Conservation (phyloP, 2,888 invertebrate genomes). For the Alentia gelatinosa region DNA sequence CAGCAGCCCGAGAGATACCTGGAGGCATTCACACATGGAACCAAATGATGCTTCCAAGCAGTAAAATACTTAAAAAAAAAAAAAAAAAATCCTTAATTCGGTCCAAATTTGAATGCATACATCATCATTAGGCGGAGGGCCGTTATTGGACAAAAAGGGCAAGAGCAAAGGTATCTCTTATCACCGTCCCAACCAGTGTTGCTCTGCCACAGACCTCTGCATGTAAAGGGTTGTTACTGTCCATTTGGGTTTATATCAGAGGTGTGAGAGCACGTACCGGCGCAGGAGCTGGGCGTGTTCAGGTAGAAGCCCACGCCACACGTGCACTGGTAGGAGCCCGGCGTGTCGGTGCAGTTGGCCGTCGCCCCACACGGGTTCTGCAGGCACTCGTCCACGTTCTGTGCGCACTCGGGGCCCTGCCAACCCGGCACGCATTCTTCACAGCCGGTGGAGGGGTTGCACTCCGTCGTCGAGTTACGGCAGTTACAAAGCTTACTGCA, state of each 20-base stretch:
- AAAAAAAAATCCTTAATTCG: no score
- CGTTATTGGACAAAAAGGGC: no score
- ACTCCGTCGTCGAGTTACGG: not conserved
- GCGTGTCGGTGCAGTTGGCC: slow-evolving; percentile 62
- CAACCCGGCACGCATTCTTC: not conserved
- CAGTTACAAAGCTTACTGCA: slow-evolving; percentile 13
- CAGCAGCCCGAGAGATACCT: no score
- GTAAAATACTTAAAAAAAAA: no score
- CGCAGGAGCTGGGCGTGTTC: slow-evolving; percentile 63
- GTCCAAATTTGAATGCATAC: no score
- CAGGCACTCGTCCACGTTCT: not conserved
- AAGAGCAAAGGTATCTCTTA: no score
- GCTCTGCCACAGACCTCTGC: no score
- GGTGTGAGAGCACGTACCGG: slow-evolving; percentile 59
- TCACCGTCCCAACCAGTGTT: no score
- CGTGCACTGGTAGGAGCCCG: slow-evolving; percentile 63
- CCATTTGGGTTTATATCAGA: not conserved
- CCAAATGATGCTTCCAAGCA: no score
- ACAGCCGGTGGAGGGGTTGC: not conserved
- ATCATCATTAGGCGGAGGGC: no score
- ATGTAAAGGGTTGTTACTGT: no score
- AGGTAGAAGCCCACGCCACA: slow-evolving; percentile 66
- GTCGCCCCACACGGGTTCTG: slow-evolving; percentile 3
- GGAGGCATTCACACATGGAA: no score
- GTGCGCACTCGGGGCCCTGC: not conserved